Base-by-base conservation (phyloP, 2,888 invertebrate genomes). In the Caenorhabditis panamensis region DNA sequence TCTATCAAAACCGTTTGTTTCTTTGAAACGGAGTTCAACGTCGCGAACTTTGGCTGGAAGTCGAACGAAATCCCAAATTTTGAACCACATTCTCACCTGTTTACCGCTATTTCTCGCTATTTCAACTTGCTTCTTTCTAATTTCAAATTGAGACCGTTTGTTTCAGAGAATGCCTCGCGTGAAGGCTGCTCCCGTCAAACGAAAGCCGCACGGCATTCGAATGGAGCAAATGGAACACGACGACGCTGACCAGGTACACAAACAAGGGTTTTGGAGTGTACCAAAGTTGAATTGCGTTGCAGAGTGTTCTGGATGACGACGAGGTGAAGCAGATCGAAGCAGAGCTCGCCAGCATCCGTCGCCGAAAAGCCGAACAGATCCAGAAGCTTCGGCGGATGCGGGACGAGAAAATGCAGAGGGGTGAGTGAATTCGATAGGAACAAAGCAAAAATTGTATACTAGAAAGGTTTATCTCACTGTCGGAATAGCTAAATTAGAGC, bases 221-320 rank as follows among this genome's bases (percentile, higher is more conserved):
- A 22, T 22, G 24, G 24, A 53, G 13, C 36, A 24, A 6, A 20
- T 47, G 31, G 44, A 44, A 13, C 0, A 8, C 3, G 24, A 58
- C 2, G 31, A 36, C 9, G 31, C 31, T 4, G 31, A 31, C 9
- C 5, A 31, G 31, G 31, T 31, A 5, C n/a, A 31, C 4, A 31
- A 31, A 31, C 9, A 9, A 31, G 31, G 9, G 9, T 31, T 31
- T n/a, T n/a, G n/a, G n/a, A n/a, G 26, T 37, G 31, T 31, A 31
- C 31, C 9, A 3, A 18, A 18, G 28, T 28, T 26, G 41, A 41
- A 3, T 31, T 31, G 4, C 9, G 4, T 41, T 64, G 41, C 44
- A 73, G 73, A 73, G 64, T 22, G 22, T 64, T 41, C 58, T 64
- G 0, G 73, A 73, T 22, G 58, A 64, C 28, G 73, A 73, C n/a